phyloP scores from a whole-genome alignment of 2,797 vertebrate species.

The Simalia tracyae region DNA sequence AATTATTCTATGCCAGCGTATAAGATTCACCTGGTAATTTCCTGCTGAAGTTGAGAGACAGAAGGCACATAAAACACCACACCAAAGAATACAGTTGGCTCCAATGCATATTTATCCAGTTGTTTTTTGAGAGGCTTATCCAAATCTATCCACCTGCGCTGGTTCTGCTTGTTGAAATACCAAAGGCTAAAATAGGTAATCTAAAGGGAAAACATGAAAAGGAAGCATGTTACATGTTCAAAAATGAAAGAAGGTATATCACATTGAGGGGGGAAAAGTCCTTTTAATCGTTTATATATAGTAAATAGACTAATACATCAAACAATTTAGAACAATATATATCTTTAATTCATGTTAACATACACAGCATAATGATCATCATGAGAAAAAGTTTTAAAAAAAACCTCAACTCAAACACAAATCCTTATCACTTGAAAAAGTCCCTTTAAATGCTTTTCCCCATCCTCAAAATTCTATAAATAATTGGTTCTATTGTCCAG shows the following conservation, averaged over 20 bases:
- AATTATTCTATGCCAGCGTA: slow-evolving; percentile 1
- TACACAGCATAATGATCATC: background rate
- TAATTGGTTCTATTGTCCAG: background rate
- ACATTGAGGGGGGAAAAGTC: background rate
- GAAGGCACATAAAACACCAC: slow-evolving; percentile 95
- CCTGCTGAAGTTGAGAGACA: slow-evolving; percentile 92
- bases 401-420: background rate
- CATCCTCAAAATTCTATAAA: background rate
- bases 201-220: slow-evolving; percentile 68
- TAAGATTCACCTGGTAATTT: slow-evolving; percentile 89
- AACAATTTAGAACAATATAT: background rate
- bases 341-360: background rate
- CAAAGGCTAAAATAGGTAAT: slow-evolving; percentile 97
- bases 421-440: no score
- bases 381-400: background rate
- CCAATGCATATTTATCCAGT: slow-evolving; percentile 93
- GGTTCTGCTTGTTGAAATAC: slow-evolving; percentile 98
- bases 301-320: background rate
- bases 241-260: slow-evolving; percentile 12
- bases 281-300: slow-evolving; percentile 13
- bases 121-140: slow-evolving; percentile 98
- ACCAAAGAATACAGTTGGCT: slow-evolving; percentile 95
- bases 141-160: slow-evolving; percentile 96
- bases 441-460: no score
- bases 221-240: slow-evolving; percentile 8